Conservation (phyloP, 1,140 invertebrate genomes). For the Pseudomyrmex gracilis region DNA sequence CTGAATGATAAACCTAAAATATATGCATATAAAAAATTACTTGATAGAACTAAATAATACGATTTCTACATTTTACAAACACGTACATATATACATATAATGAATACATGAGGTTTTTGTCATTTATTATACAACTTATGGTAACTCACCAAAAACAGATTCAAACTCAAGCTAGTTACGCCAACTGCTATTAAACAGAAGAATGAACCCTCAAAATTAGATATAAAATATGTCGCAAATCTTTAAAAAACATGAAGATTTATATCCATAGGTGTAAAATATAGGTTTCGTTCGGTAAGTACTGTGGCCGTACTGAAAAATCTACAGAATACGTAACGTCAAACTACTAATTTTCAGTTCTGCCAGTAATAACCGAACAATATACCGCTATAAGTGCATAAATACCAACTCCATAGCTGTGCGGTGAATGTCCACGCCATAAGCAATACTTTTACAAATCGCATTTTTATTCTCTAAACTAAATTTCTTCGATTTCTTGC, state of each 20-base stretch:
- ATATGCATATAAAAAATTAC: neutral
- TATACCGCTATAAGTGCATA: no score
- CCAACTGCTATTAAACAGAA: neutral
- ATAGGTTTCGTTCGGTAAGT: no score
- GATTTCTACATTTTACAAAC: no score
- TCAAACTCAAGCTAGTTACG: neutral
- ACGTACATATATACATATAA: neutral
- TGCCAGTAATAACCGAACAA: no score
- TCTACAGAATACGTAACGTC: no score
- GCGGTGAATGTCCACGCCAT: neutral
- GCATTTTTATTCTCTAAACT: neutral
- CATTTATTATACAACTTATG: neutral
- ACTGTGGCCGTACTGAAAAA: no score
- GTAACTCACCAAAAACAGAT: neutral
- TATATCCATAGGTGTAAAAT: no score
- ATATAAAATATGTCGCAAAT: neutral
- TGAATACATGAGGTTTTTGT: neutral
- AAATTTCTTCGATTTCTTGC: neutral
- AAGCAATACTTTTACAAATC: neutral
- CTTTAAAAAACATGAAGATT: no score
- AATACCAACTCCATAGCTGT: conserved; percentile 5
- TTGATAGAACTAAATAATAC: no score
- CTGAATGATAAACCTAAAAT: neutral
- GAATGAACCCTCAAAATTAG: neutral
- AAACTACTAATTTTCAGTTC: no score